phyloP scores from a whole-genome alignment of 2,888 invertebrate genomes.

The Cerastoderma edule region DNA sequence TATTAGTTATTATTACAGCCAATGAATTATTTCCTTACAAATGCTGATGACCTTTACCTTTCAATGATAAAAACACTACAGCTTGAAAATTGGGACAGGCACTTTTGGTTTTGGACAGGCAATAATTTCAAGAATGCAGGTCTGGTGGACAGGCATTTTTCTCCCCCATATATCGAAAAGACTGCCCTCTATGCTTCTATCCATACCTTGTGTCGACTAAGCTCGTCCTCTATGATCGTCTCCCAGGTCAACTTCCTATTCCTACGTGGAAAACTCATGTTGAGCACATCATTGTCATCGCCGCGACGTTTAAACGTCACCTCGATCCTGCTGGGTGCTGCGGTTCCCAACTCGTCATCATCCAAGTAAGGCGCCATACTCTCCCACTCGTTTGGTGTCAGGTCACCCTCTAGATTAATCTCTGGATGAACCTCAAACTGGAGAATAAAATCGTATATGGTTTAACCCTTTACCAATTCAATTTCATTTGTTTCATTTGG shows the following conservation, averaged over 20 bases:
- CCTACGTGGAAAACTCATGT: slow-evolving; percentile 29
- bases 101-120: neutral
- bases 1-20: neutral
- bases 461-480: neutral
- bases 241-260: slow-evolving; percentile 14
- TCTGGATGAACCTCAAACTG: neutral
- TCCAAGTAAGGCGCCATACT: slow-evolving; percentile 1
- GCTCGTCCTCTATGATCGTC: slow-evolving; percentile 30
- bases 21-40: neutral
- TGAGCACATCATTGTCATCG: slow-evolving; percentile 5
- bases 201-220: slow-evolving; percentile 19
- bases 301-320: slow-evolving; percentile 26
- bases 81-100: neutral
- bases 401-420: neutral
- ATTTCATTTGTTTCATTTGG: too few relatives aligned
- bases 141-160: neutral
- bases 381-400: slow-evolving; percentile 1
- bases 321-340: slow-evolving; percentile 18
- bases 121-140: neutral
- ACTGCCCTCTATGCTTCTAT: neutral
- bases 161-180: neutral
- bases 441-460: neutral
- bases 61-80: neutral
- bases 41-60: neutral
- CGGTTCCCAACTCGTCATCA: neutral